phyloP scores from a whole-genome alignment of 1,140 invertebrate genomes.

The Ceratina japonica region DNA sequence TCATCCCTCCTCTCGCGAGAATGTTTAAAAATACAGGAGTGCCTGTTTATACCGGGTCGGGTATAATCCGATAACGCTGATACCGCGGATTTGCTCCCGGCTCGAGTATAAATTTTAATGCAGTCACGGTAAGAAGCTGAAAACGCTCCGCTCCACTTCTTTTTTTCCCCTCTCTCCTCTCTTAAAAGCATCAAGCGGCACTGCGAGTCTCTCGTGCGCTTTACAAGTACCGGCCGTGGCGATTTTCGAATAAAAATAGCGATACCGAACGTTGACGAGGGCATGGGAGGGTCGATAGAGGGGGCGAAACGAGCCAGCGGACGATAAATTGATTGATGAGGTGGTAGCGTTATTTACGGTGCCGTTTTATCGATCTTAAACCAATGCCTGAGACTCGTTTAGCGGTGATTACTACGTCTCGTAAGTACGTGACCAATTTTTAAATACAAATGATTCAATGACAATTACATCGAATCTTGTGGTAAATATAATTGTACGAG shows the following conservation, averaged over 20 bases:
- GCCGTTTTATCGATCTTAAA: not conserved
- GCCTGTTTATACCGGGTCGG: not conserved
- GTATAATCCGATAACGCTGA: conserved; percentile 3
- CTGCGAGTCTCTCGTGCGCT: not conserved
- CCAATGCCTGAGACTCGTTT: not conserved
- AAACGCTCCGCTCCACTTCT: not conserved
- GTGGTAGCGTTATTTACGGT: conserved; percentile 1
- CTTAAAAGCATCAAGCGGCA: not conserved
- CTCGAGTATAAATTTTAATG: conserved; percentile 47
- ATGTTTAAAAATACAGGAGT: conserved; percentile 22
- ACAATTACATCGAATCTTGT: no score
- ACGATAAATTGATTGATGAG: conserved; percentile 23
- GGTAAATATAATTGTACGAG: no score
- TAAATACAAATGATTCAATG: no score
- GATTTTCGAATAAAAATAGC: conserved; percentile 32
- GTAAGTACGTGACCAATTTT: no score
- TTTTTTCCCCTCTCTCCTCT: no score
- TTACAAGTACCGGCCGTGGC: not conserved
- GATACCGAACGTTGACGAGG: not conserved
- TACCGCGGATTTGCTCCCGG: conserved; percentile 11
- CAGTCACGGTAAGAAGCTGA: not conserved
- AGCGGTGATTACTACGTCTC: not conserved
- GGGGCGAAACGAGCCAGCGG: not conserved
- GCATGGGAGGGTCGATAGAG: not conserved
- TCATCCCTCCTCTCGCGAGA: not conserved